A percentile compares a stretch with the other conserved stretches of the same genome.
These are phyloP conservation scores for Rhagophthalmus giganteus DNA, from an alignment of 2,888 invertebrate species.

Conservation along the genomic window DNA sequence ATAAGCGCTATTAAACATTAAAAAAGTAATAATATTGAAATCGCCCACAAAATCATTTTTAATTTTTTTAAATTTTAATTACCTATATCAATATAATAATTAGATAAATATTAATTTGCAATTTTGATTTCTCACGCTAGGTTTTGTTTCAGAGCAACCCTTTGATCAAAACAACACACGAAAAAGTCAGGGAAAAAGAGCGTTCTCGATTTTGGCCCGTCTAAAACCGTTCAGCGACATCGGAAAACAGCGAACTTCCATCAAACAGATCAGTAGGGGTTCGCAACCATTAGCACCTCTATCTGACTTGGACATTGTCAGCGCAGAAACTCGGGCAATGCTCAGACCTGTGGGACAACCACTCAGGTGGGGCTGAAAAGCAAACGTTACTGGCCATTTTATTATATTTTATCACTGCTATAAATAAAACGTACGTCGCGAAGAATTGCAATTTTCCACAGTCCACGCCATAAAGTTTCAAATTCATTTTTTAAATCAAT, in stretches of 20 bases:
- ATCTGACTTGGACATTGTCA: slow-evolving; percentile 43
- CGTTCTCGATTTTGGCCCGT: slow-evolving; percentile 54
- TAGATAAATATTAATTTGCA: background rate
- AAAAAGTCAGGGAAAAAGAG: slow-evolving; percentile 47
- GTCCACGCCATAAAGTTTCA: too few relatives aligned
- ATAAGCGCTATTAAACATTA: background rate
- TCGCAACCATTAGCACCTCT: slow-evolving; percentile 12
- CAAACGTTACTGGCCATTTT: slow-evolving; percentile 12
- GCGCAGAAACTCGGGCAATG: slow-evolving; percentile 52
- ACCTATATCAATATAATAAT: too few relatives aligned
- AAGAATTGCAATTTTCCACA: too few relatives aligned
- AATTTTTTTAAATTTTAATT: too few relatives aligned
- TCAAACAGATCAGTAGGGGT: slow-evolving; percentile 41
- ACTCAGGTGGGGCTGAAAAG: slow-evolving; percentile 56
- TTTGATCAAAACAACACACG: slow-evolving; percentile 9
- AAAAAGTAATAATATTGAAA: background rate
- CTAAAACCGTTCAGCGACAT: slow-evolving; percentile 56
- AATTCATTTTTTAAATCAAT: too few relatives aligned
- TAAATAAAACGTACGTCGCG: too few relatives aligned
- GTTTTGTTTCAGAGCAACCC: slow-evolving; percentile 21
- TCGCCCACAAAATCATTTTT: too few relatives aligned
- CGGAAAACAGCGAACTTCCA: slow-evolving; percentile 51
- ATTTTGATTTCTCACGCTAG: too few relatives aligned
- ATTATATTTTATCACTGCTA: slow-evolving; percentile 24
- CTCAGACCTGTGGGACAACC: slow-evolving; percentile 56